Evolutionary conservation across 2,113 vertebrate species (phyloP).

Genomic region (Corythornis vintsioides): DNA sequence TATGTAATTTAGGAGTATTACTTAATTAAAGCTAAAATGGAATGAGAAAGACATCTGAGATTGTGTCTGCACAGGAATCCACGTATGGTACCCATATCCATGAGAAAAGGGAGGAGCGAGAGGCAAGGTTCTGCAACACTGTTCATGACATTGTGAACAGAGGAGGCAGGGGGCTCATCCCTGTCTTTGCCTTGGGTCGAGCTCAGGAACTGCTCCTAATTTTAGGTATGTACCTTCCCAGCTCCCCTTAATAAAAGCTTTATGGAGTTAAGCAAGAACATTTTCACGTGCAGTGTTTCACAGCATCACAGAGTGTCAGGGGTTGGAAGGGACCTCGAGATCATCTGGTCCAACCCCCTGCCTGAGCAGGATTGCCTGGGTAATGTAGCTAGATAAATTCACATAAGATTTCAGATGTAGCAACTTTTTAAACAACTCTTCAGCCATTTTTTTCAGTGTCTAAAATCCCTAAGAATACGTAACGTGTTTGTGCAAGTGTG

Average conservation of each 20-base stretch:
- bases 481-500: neutral
- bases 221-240: slow-evolving; percentile 78
- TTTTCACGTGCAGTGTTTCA: neutral
- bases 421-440: neutral
- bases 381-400: too few relatives aligned
- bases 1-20: neutral
- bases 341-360: too few relatives aligned
- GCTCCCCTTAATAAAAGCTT: neutral
- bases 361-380: too few relatives aligned
- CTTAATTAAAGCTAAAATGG: neutral
- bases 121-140: slow-evolving; percentile 95
- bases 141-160: slow-evolving; percentile 97
- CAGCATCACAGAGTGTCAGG: too few relatives aligned
- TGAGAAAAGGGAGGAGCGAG: slow-evolving; percentile 94
- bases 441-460: rapidly evolving
- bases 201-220: slow-evolving; percentile 97
- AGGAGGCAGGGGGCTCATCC: slow-evolving; percentile 93
- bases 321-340: too few relatives aligned
- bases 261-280: neutral
- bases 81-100: slow-evolving; percentile 97
- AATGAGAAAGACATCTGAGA: neutral
- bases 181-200: slow-evolving; percentile 93
- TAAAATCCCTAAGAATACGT: neutral
- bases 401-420: neutral
- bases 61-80: slow-evolving; percentile 81